Base-by-base conservation (phyloP, 2,888 invertebrate genomes). In the Patella ulyssiponensis region DNA sequence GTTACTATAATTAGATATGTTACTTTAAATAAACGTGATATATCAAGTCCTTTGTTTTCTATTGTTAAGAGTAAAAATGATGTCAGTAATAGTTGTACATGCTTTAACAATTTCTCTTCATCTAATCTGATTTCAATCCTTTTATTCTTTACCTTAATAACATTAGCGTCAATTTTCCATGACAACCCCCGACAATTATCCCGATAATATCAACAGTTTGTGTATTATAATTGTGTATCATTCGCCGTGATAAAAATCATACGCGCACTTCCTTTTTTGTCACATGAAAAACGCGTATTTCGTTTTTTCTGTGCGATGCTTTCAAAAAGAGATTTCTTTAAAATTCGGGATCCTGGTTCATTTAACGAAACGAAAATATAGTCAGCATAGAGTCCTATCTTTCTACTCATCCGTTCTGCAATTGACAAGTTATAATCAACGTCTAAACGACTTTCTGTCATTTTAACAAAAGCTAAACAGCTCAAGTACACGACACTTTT, bases 381-480 rank as follows among this genome's bases (percentile, higher is more conserved):
- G 15, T 64, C 20, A 12, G 64, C 20, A 23, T 20, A 64, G 20
- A 23, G 64, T 64, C 64, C 20, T 20, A 23, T 23, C 20, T 20
- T 23, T 23, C 23, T 64, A 20, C 20, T 23, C 64, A 64, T 23
- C 11, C 12, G 20, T 20, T 23, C 12, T 64, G 64, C 23, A 64
- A 64, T 23, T 64, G 64, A 64, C 64, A 64, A 64, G 20, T 64
- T 20, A 64, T 64, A 64, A 64, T 64, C 64, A 64, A 23, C 64
- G 64, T 64, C 64, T 64, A 64, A 64, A 64, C 64, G 64, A 64
- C 64, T 64, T 64, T 64, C 64, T 64, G 23, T 64, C 64, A 64
- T 12, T 64, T 64, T 2, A 9, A 64, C 64, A 64, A 23, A 64
- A 20, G 20, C 23, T 64, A 9, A 64, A 23, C 64, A n/a, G n/a